These are phyloP conservation scores for Uromys caudimaculatus DNA, from an alignment of 2,797 vertebrate species.

Conservation along the genomic window DNA sequence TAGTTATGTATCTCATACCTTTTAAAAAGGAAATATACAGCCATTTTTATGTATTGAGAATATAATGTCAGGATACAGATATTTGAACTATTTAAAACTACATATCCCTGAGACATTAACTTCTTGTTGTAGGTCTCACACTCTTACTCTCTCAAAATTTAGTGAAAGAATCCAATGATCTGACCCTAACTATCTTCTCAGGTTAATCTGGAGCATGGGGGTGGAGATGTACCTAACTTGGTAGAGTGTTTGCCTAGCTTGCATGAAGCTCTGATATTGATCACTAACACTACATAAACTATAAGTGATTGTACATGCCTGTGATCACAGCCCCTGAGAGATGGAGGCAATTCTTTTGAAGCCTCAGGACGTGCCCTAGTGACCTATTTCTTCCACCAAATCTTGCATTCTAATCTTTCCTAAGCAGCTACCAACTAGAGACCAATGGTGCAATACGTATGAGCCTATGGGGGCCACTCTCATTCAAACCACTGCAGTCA, in stretches of 20 bases:
- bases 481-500: background rate
- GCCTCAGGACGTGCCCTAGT: background rate
- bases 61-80: background rate
- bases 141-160: background rate
- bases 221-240: background rate
- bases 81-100: constrained; percentile 14
- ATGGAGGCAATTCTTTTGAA: background rate
- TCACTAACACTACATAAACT: background rate
- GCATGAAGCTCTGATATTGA: background rate
- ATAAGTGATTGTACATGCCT: background rate
- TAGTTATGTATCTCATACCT: background rate
- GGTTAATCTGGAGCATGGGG: background rate
- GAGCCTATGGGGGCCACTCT: too few species aligned
- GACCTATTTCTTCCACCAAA: background rate
- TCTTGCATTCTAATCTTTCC: background rate
- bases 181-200: background rate
- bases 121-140: background rate
- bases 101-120: background rate
- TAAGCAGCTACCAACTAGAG: background rate
- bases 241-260: background rate
- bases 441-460: background rate
- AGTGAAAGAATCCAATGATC: background rate
- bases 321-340: background rate
- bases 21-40: background rate
- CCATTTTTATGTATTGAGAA: background rate